A percentile compares a stretch with the other conserved stretches of the same genome.
Evolutionary conservation across 2,113 vertebrate genomes (phyloP).

Genomic region (Shinisaurus crocodilurus): DNA sequence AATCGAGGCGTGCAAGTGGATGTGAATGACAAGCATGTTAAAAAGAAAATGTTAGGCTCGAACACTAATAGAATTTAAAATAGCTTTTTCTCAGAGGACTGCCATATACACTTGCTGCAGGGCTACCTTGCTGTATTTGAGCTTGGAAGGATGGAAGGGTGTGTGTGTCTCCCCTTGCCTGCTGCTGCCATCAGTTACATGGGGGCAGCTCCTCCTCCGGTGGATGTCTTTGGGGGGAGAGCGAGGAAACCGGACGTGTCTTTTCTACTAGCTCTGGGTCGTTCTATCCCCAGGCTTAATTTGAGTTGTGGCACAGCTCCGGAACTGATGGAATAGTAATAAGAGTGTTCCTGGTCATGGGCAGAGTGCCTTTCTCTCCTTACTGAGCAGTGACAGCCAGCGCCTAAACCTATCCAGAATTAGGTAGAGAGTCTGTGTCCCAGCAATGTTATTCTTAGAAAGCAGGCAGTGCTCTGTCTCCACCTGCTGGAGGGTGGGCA

Average conservation of each 20-base stretch:
- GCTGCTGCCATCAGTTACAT: neutral
- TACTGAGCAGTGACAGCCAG: neutral
- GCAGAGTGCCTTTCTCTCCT: neutral
- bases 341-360: neutral
- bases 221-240: neutral
- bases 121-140: neutral
- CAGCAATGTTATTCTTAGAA: neutral
- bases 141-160: neutral
- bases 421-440: neutral
- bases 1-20: constrained; percentile 55
- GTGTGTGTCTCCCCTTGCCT: neutral
- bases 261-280: neutral
- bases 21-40: constrained; percentile 57
- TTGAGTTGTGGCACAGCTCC: neutral
- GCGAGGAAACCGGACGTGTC: neutral
- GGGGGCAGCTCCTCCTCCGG: neutral
- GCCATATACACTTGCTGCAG: neutral
- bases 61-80: constrained; percentile 46
- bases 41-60: constrained; percentile 39
- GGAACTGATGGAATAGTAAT: neutral
- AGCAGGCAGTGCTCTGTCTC: neutral
- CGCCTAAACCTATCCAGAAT: neutral
- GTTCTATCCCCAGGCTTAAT: neutral
- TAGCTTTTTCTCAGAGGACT: constrained; percentile 20
- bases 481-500: neutral